These are phyloP conservation scores for Tetranychus piercei DNA, from an alignment of 2,888 invertebrate species.

Conservation along the genomic window DNA sequence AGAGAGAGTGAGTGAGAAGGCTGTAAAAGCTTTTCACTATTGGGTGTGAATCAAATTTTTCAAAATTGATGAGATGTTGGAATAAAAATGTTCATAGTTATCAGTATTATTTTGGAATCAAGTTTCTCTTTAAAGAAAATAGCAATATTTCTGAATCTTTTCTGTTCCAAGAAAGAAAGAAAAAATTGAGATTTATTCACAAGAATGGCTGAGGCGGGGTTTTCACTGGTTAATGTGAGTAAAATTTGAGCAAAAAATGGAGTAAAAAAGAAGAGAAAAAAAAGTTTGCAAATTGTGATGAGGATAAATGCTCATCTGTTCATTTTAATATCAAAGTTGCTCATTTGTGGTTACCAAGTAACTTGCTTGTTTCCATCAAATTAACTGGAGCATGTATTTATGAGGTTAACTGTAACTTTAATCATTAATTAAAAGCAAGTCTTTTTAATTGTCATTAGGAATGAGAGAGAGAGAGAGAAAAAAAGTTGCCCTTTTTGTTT, in stretches of 20 bases:
- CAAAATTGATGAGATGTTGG: background rate
- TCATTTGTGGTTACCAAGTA: background rate
- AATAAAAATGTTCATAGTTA: background rate
- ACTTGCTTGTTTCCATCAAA: background rate
- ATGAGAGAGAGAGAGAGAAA: too few relatives aligned
- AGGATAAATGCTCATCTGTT: too few relatives aligned
- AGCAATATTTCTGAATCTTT: background rate
- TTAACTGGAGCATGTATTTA: background rate
- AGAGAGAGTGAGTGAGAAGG: background rate
- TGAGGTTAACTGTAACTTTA: background rate
- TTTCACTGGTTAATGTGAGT: background rate
- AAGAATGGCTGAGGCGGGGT: background rate
- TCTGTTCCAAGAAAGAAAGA: background rate
- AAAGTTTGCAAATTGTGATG: too few relatives aligned
- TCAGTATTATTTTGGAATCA: background rate
- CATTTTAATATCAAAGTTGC: background rate
- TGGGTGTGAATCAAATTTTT: slow-evolving; percentile 1
- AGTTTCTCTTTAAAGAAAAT: background rate
- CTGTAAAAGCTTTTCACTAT: background rate
- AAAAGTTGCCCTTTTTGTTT: too few relatives aligned
- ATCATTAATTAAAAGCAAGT: background rate
- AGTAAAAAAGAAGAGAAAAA: too few relatives aligned
- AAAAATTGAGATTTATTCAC: background rate
- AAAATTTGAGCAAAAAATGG: background rate
- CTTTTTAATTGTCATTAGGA: background rate